Evolutionary conservation across 2,797 vertebrate genomes (phyloP).

Genomic region (Lates japonicus): DNA sequence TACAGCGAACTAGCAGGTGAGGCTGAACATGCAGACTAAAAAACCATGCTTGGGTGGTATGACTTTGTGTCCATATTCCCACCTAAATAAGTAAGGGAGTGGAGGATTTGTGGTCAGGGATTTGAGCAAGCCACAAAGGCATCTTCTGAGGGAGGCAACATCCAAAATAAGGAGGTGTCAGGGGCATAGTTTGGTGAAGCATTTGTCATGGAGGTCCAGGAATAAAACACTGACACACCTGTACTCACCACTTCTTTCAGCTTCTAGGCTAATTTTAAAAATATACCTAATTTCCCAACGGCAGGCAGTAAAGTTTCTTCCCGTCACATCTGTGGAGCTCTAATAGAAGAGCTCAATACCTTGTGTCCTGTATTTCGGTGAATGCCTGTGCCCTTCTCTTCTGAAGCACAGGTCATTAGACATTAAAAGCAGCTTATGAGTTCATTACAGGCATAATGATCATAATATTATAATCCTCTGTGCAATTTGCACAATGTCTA

Average conservation of each 20-base stretch:
- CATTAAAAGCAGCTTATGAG: slow-evolving; percentile 68
- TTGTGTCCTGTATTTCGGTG: slow-evolving; percentile 45
- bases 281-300: slow-evolving; percentile 10
- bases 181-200: slow-evolving; percentile 15
- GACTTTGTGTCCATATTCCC: slow-evolving; percentile 14
- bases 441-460: slow-evolving; percentile 72
- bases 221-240: slow-evolving; percentile 40
- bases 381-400: slow-evolving; percentile 45
- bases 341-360: slow-evolving; percentile 25
- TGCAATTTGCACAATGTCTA: slow-evolving; percentile 59
- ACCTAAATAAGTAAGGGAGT: slow-evolving; percentile 10
- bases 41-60: slow-evolving; percentile 6
- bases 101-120: slow-evolving; percentile 32
- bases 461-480: slow-evolving; percentile 63
- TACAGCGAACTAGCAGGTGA: background rate
- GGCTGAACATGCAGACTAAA: slow-evolving; percentile 9
- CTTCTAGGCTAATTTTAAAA: slow-evolving; percentile 36
- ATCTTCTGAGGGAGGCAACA: slow-evolving; percentile 14
- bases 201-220: slow-evolving; percentile 41
- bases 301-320: slow-evolving; percentile 12
- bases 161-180: slow-evolving; percentile 35
- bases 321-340: slow-evolving; percentile 27
- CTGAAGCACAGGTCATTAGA: slow-evolving; percentile 56
- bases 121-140: slow-evolving; percentile 18
- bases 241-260: slow-evolving; percentile 8